A percentile compares a stretch with the other conserved stretches of the same genome.
phyloP scores from a whole-genome alignment of 1,140 invertebrate genomes.

The Lamellibrachia luymesi region DNA sequence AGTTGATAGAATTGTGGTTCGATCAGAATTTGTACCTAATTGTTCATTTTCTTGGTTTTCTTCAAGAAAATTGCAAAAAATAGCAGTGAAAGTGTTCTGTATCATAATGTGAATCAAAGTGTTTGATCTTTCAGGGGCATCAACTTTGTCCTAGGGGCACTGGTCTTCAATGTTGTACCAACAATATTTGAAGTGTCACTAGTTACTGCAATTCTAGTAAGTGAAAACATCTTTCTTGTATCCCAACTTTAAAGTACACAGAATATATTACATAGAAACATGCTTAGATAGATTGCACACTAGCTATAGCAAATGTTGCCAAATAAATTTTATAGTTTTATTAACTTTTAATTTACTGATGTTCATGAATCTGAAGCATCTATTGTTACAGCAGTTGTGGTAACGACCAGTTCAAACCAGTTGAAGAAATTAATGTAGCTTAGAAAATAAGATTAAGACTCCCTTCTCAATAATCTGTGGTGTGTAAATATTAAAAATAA shows the following conservation, averaged over 20 bases:
- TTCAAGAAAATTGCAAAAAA: background rate
- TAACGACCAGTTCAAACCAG: no score
- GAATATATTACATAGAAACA: no score
- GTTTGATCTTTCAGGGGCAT: constrained; percentile 73
- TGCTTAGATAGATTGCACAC: background rate
- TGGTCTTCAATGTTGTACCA: constrained; percentile 97
- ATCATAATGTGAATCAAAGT: background rate
- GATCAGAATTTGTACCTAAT: background rate
- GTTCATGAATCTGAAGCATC: no score
- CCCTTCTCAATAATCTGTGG: no score
- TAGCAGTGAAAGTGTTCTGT: background rate
- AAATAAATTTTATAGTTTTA: background rate
- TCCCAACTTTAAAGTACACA: background rate
- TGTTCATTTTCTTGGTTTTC: background rate
- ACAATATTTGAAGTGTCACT: constrained; percentile 91
- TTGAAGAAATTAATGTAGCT: background rate
- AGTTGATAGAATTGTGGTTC: background rate
- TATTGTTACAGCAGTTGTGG: no score
- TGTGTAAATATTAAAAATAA: no score
- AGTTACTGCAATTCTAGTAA: constrained; percentile 85
- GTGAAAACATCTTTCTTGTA: constrained; percentile 32
- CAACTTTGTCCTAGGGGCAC: constrained; percentile 92
- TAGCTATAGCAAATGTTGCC: background rate
- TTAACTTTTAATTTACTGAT: background rate
- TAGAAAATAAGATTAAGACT: background rate